phyloP scores from a whole-genome alignment of 2,888 invertebrate genomes.

The Zhengitettix transpicula region DNA sequence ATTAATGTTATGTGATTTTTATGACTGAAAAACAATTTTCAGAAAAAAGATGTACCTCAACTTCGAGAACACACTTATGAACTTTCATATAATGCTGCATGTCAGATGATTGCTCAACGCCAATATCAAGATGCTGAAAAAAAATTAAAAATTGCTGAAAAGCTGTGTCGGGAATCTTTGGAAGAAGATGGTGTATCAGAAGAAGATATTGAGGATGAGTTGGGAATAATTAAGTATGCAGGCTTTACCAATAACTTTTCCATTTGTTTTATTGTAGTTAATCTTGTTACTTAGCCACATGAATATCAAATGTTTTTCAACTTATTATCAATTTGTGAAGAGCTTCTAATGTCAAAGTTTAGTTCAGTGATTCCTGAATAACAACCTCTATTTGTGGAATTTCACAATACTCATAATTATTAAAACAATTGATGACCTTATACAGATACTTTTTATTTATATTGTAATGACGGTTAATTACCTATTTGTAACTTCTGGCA shows the following conservation, averaged over 20 bases:
- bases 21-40: conserved; percentile 6
- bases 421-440: no score
- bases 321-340: no score
- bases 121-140: conserved; percentile 60
- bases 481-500: no score
- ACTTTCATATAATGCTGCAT: conserved; percentile 79
- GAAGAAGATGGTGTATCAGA: conserved; percentile 82
- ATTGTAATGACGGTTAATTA: no score
- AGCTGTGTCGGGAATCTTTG: conserved; percentile 63
- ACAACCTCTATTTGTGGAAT: no score
- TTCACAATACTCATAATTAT: no score
- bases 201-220: conserved; percentile 87
- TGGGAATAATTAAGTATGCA: conserved; percentile 64
- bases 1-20: neutral
- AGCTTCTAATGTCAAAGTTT: no score
- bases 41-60: conserved; percentile 34
- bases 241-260: neutral
- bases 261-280: no score
- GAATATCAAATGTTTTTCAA: no score
- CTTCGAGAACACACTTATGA: conserved; percentile 68
- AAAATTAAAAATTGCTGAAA: conserved; percentile 67
- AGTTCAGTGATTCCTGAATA: no score
- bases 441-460: no score
- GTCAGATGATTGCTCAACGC: conserved; percentile 56
- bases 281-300: no score